A percentile compares a stretch with the other conserved stretches of the same genome.
These are phyloP conservation scores for Gnatocerus cornutus DNA, from an alignment of 2,888 invertebrate species.

Conservation along the genomic window DNA sequence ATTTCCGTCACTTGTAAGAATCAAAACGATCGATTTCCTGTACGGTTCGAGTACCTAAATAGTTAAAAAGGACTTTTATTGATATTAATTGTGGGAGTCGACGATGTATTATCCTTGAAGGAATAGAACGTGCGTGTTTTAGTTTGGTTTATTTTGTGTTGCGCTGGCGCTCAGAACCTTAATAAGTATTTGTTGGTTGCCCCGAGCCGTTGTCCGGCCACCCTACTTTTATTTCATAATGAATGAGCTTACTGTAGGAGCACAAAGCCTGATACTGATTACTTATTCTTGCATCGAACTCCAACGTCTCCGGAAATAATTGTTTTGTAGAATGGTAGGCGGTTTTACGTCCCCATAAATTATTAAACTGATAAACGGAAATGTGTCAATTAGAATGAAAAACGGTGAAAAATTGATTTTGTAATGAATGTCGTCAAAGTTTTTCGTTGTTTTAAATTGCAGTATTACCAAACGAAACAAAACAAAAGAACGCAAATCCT, in stretches of 20 bases:
- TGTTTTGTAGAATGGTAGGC: conserved; percentile 6
- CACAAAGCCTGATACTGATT: conserved; percentile 37
- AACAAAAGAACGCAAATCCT: no score
- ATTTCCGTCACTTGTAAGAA: conserved; percentile 6
- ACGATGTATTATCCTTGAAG: conserved; percentile 54
- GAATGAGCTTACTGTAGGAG: conserved; percentile 32
- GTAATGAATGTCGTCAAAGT: background rate
- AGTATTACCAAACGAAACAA: no score
- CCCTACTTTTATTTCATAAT: conserved; percentile 43
- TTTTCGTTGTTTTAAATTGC: no score
- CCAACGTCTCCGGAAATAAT: conserved; percentile 21
- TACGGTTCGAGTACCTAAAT: conserved; percentile 51
- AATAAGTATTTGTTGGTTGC: conserved; percentile 50
- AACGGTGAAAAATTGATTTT: background rate
- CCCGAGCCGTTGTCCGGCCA: conserved; percentile 26
- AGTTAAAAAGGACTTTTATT: conserved; percentile 59
- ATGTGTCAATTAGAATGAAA: conserved; percentile 8
- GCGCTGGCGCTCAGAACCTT: conserved; percentile 24
- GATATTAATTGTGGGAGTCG: conserved; percentile 59
- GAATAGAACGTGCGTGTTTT: conserved; percentile 58
- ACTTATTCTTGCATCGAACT: conserved; percentile 32
- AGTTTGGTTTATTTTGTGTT: conserved; percentile 50
- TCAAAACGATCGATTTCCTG: conserved; percentile 24
- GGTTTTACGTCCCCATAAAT: conserved; percentile 4
- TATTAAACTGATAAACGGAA: conserved; percentile 1